A percentile compares a stretch with the other conserved stretches of the same genome.
These are phyloP conservation scores for Laupala kohalensis DNA, from an alignment of 1,140 invertebrate species.

Conservation along the genomic window DNA sequence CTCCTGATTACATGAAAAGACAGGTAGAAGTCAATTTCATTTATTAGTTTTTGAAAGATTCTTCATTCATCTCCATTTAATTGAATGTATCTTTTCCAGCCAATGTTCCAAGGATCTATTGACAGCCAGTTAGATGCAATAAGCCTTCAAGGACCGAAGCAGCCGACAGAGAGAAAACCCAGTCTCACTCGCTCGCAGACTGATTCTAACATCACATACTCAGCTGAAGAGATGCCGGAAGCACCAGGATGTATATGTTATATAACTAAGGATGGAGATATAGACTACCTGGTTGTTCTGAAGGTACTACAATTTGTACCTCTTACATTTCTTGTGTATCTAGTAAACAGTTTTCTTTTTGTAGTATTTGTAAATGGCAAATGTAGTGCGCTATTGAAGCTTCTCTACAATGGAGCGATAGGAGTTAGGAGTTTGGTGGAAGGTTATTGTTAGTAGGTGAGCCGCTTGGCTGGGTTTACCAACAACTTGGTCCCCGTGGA, in stretches of 20 bases:
- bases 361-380: no score
- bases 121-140: conserved; percentile 65
- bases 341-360: no score
- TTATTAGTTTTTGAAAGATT: neutral
- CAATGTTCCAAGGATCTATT: conserved; percentile 36
- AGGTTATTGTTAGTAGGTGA: no score
- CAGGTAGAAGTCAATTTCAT: conserved; percentile 40
- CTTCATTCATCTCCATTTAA: neutral
- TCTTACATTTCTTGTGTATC: no score
- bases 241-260: conserved; percentile 81
- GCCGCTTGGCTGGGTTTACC: no score
- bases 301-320: no score
- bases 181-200: conserved; percentile 75
- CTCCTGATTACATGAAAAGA: conserved; percentile 63
- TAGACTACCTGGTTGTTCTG: conserved; percentile 81
- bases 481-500: no score
- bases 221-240: conserved; percentile 62
- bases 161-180: conserved; percentile 49
- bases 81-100: conserved; percentile 1
- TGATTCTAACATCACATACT: conserved; percentile 86
- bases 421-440: no score
- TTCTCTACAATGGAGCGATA: no score
- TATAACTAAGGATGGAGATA: conserved; percentile 87
- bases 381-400: no score
- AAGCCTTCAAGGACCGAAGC: conserved; percentile 45